These are phyloP conservation scores for Meles meles DNA, from an alignment of 2,113 vertebrate species.

Conservation along the genomic window DNA sequence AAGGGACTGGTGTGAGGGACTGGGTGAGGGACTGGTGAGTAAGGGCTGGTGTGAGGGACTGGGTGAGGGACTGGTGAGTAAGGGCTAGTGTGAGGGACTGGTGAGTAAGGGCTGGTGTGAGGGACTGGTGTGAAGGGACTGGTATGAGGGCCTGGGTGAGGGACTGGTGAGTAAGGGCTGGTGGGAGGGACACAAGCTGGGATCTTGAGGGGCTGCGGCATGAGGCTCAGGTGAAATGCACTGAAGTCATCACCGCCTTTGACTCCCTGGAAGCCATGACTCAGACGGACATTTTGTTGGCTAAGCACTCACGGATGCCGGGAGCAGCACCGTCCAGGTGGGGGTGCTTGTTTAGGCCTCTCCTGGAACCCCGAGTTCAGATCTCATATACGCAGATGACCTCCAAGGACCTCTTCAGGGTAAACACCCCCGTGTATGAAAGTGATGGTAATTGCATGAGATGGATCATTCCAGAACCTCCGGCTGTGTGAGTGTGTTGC, in stretches of 20 bases:
- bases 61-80: too few relatives aligned
- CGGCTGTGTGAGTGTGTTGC: fast-evolving
- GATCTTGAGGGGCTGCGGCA: fast-evolving
- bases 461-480: background rate
- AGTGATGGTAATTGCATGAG: background rate
- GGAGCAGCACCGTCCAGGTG: fast-evolving
- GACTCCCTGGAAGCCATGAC: fast-evolving
- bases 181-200: background rate
- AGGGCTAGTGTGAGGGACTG: too few relatives aligned
- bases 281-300: fast-evolving
- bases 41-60: background rate
- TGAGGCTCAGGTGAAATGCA: background rate
- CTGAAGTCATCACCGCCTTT: fast-evolving
- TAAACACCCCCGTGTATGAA: background rate
- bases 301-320: fast-evolving
- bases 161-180: too few relatives aligned
- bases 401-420: background rate
- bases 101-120: background rate
- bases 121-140: fast-evolving
- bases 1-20: too few relatives aligned
- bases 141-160: too few relatives aligned
- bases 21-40: too few relatives aligned
- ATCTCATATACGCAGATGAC: fast-evolving
- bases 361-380: background rate
- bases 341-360: background rate